Evolutionary conservation across 2,888 invertebrate species (phyloP).

Genomic region (Campoplex nolae): DNA sequence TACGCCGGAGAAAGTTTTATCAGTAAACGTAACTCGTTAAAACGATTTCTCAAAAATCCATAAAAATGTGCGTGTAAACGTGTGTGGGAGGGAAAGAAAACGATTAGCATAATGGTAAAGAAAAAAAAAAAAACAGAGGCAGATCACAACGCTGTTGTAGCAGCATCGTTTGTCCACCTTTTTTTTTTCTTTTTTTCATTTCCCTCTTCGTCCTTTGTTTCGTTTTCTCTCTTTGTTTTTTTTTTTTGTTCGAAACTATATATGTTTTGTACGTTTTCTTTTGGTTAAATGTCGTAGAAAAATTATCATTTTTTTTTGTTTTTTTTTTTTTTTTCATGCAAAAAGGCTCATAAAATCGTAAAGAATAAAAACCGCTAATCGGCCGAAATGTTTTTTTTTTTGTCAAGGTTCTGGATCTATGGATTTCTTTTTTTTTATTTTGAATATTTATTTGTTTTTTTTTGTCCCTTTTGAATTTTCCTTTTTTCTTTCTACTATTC

Average conservation of each 20-base stretch:
- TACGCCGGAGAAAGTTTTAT: slow-evolving; percentile 42
- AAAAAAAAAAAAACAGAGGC: slow-evolving; percentile 37
- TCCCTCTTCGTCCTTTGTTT: background rate
- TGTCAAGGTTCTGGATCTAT: slow-evolving; percentile 38
- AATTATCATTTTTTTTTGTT: slow-evolving; percentile 36
- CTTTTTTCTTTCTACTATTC: slow-evolving; percentile 7
- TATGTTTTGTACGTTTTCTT: slow-evolving; percentile 69
- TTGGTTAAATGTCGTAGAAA: slow-evolving; percentile 70
- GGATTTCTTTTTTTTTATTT: background rate
- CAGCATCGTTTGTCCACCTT: background rate
- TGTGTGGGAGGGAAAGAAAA: slow-evolving; percentile 1
- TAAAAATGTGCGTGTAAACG: slow-evolving; percentile 35
- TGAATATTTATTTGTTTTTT: background rate
- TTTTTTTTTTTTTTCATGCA: slow-evolving; percentile 49
- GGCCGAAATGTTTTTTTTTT: slow-evolving; percentile 28
- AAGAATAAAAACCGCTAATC: slow-evolving; percentile 63
- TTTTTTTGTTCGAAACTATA: slow-evolving; percentile 43
- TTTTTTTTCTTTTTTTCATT: background rate
- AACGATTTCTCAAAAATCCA: slow-evolving; percentile 8
- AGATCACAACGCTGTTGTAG: slow-evolving; percentile 17
- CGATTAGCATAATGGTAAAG: slow-evolving; percentile 19
- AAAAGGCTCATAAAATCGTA: slow-evolving; percentile 59
- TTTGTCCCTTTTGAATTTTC: background rate
- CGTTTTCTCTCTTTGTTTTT: background rate
- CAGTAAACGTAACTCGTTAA: slow-evolving; percentile 4